These are phyloP conservation scores for Pedicia rivosa DNA, from an alignment of 2,888 invertebrate species.

Conservation along the genomic window DNA sequence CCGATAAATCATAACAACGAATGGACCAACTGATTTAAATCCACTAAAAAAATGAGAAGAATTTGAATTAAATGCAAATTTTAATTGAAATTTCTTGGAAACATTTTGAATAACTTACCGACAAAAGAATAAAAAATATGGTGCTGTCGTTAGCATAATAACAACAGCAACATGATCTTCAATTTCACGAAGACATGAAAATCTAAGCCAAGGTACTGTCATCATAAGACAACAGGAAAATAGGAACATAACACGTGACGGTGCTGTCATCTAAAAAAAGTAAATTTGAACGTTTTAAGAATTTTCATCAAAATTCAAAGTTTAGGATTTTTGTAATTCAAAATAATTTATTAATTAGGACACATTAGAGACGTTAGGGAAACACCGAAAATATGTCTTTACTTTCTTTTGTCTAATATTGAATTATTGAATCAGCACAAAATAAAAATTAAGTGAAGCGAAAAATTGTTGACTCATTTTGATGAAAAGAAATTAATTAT, in stretches of 20 bases:
- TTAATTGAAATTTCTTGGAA: background rate
- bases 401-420: no score
- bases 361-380: no score
- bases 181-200: slow-evolving; percentile 68
- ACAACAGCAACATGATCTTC: slow-evolving; percentile 87
- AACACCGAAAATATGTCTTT: no score
- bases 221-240: slow-evolving; percentile 83
- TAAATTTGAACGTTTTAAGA: background rate
- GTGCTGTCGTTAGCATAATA: slow-evolving; percentile 89
- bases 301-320: background rate
- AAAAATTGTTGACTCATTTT: no score
- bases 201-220: slow-evolving; percentile 65
- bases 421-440: no score
- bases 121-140: slow-evolving; percentile 95
- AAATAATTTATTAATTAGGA: no score
- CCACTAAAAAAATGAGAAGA: slow-evolving; percentile 45
- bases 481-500: no score
- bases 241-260: slow-evolving; percentile 85
- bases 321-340: no score
- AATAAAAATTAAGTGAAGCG: no score
- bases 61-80: background rate
- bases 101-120: slow-evolving; percentile 36
- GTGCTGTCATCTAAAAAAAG: slow-evolving; percentile 60
- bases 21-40: slow-evolving; percentile 95
- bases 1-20: slow-evolving; percentile 99